A percentile compares a stretch with the other conserved stretches of the same genome.
Conservation (phyloP, 2,113 vertebrate species). For the Passer domesticus region DNA sequence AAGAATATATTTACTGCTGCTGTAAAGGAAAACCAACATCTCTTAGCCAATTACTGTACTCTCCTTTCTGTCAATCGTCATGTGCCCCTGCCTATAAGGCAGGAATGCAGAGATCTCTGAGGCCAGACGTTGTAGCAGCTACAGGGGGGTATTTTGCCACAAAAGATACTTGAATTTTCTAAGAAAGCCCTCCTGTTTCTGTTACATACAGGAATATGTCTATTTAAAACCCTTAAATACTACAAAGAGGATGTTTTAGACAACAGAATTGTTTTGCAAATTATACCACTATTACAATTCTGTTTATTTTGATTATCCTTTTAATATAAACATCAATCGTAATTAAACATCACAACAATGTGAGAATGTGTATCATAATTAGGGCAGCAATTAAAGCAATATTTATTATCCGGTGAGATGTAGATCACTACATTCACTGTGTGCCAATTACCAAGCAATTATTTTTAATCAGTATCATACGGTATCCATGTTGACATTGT, state of each 20-base stretch:
- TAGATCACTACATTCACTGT: slow-evolving; percentile 36
- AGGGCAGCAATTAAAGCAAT: slow-evolving; percentile 48
- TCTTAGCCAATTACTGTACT: neutral
- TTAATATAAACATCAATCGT: neutral
- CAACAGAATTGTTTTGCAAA: neutral
- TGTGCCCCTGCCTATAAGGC: neutral
- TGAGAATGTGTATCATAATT: slow-evolving; percentile 22
- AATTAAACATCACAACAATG: neutral
- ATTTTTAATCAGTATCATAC: slow-evolving; percentile 29
- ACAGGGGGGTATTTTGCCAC: neutral
- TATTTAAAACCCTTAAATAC: neutral
- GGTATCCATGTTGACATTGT: neutral
- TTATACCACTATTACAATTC: neutral
- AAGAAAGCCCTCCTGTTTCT: neutral
- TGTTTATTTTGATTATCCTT: neutral
- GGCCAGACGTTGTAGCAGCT: neutral
- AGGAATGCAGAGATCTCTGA: neutral
- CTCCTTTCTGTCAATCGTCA: neutral
- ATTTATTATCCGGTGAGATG: slow-evolving; percentile 27
- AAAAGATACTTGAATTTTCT: neutral
- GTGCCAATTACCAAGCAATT: slow-evolving; percentile 54
- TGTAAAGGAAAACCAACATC: neutral
- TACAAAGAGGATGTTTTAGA: neutral
- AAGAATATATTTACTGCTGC: neutral
- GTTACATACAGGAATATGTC: neutral